Conservation (phyloP, 2,797 vertebrate species). For the Coranthus polyacanthus region DNA sequence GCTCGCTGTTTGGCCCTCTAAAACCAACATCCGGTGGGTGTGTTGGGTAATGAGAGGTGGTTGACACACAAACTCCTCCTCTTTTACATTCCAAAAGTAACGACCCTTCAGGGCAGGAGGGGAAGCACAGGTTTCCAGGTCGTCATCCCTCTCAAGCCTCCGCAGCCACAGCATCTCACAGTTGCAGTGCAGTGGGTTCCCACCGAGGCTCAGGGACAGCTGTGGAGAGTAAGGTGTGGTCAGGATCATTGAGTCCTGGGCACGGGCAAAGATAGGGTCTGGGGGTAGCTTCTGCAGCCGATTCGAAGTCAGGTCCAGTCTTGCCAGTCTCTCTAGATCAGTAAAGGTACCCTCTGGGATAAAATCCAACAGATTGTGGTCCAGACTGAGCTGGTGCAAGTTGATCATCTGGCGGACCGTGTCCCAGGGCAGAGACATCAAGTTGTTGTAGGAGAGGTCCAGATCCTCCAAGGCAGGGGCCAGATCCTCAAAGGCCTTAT, state of each 20-base stretch:
- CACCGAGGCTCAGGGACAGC: conserved; percentile 92
- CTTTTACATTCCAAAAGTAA: conserved; percentile 93
- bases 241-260: conserved; percentile 85
- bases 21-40: conserved; percentile 90
- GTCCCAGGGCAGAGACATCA: conserved; percentile 90
- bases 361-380: conserved; percentile 94
- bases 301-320: conserved; percentile 94
- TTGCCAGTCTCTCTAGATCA: conserved; percentile 91
- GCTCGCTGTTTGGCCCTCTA: conserved; percentile 92
- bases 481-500: conserved; percentile 92
- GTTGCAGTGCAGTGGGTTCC: conserved; percentile 95
- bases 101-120: conserved; percentile 91
- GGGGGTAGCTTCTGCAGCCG: conserved; percentile 93
- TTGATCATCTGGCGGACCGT: conserved; percentile 92
- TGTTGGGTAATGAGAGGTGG: conserved; percentile 94
- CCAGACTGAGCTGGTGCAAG: conserved; percentile 95
- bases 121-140: conserved; percentile 96
- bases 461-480: conserved; percentile 91
- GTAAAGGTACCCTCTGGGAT: conserved; percentile 94
- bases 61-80: conserved; percentile 94
- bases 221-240: conserved; percentile 89
- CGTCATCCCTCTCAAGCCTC: conserved; percentile 90
- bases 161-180: conserved; percentile 95
- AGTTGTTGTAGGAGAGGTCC: conserved; percentile 95
- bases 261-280: conserved; percentile 92